These are phyloP conservation scores for Phataginus tetradactyla DNA, from an alignment of 2,797 vertebrate genomes.

Conservation along the genomic window DNA sequence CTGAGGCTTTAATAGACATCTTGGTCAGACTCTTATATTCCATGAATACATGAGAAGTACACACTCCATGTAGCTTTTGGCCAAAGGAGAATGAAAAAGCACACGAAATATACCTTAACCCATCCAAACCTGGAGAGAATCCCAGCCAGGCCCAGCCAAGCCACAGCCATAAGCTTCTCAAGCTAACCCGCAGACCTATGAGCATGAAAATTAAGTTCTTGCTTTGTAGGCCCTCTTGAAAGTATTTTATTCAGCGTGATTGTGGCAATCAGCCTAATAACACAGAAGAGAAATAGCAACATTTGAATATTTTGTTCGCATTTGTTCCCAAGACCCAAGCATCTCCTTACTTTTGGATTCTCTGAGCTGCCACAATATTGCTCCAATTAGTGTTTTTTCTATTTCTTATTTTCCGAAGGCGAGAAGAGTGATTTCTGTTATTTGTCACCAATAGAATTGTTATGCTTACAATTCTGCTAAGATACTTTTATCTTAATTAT, in stretches of 20 bases:
- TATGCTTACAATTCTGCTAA: not conserved
- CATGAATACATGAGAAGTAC: not conserved
- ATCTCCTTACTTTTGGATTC: not conserved
- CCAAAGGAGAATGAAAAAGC: not conserved
- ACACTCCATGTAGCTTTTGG: not conserved
- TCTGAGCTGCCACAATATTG: not conserved
- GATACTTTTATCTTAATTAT: slow-evolving; percentile 41
- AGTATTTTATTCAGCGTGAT: not conserved
- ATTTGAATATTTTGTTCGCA: slow-evolving; percentile 41
- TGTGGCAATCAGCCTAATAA: not conserved
- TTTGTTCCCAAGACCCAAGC: not conserved
- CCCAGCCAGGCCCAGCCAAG: not conserved
- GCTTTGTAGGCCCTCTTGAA: not conserved
- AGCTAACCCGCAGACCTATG: not conserved
- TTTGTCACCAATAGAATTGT: not conserved
- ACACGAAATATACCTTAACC: not conserved
- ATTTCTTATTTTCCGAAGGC: slow-evolving; percentile 24
- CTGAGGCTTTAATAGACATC: not conserved
- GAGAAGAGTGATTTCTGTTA: not conserved
- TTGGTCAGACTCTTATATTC: not conserved
- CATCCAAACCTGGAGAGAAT: not conserved
- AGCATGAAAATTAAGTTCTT: not conserved
- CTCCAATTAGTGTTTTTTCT: not conserved
- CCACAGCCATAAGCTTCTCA: not conserved
- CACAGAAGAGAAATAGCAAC: not conserved